These are phyloP conservation scores for Eupithecia exiguata DNA, from an alignment of 2,888 invertebrate species.

Conservation along the genomic window DNA sequence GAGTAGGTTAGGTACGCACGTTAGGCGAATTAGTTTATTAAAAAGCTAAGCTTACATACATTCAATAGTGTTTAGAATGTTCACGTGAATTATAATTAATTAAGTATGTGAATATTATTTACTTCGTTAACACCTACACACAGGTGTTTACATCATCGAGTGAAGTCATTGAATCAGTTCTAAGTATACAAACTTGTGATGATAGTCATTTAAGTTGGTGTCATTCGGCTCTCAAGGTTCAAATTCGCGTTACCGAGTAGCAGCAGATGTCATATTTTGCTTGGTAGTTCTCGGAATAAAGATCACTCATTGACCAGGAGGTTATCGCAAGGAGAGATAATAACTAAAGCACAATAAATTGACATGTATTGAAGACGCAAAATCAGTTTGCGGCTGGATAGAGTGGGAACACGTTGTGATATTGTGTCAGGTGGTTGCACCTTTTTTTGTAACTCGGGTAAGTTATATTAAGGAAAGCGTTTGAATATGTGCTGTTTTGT, in stretches of 20 bases:
- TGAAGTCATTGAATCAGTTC: slow-evolving; percentile 64
- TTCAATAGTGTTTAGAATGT: background rate
- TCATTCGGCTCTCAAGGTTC: slow-evolving; percentile 58
- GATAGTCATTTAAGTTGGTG: slow-evolving; percentile 56
- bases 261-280: slow-evolving; percentile 59
- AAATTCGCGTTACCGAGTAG: slow-evolving; percentile 46
- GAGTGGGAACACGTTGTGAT: slow-evolving; percentile 47
- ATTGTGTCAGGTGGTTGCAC: slow-evolving; percentile 33
- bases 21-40: too few relatives aligned
- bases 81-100: background rate
- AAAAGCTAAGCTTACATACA: too few relatives aligned
- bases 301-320: slow-evolving; percentile 67
- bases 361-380: slow-evolving; percentile 57
- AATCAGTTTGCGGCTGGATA: slow-evolving; percentile 62
- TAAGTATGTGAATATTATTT: slow-evolving; percentile 1
- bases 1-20: background rate
- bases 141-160: slow-evolving; percentile 44
- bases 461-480: slow-evolving; percentile 23
- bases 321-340: slow-evolving; percentile 73
- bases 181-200: slow-evolving; percentile 50
- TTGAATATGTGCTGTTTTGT: background rate
- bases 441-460: slow-evolving; percentile 43
- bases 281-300: slow-evolving; percentile 72
- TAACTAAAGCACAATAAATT: slow-evolving; percentile 74
- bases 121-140: slow-evolving; percentile 25